Conservation (phyloP, 2,797 vertebrate species). For the Microtus obscurus region DNA sequence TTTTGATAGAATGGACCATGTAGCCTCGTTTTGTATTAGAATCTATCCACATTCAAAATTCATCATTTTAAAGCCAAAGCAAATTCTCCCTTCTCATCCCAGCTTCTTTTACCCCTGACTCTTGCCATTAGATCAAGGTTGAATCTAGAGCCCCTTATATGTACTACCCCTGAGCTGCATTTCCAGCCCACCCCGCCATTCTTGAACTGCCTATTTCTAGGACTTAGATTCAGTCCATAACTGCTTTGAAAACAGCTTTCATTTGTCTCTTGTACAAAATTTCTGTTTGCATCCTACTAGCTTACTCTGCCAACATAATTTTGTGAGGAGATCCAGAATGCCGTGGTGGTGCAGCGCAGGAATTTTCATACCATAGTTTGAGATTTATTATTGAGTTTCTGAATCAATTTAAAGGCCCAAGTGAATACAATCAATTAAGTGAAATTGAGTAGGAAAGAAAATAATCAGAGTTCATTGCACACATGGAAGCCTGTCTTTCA, state of each 20-base stretch:
- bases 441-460: conserved; percentile 18
- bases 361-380: conserved; percentile 21
- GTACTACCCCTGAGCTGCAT: background rate
- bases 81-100: background rate
- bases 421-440: background rate
- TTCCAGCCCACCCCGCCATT: background rate
- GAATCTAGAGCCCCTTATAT: background rate
- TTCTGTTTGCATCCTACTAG: background rate
- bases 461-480: background rate
- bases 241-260: conserved; percentile 26
- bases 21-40: background rate
- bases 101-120: background rate
- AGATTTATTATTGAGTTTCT: background rate
- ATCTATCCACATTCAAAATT: background rate
- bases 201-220: background rate
- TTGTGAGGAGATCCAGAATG: background rate
- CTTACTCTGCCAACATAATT: background rate
- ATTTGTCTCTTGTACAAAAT: background rate
- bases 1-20: conserved; percentile 1
- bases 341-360: background rate
- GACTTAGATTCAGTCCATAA: conserved; percentile 9
- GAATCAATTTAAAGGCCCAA: conserved; percentile 19
- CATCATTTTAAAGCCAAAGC: background rate
- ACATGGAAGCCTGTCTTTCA: background rate
- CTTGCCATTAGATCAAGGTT: background rate